A percentile compares a stretch with the other conserved stretches of the same genome.
Evolutionary conservation across 2,888 invertebrate species (phyloP).

Genomic region (Aquatica leii): DNA sequence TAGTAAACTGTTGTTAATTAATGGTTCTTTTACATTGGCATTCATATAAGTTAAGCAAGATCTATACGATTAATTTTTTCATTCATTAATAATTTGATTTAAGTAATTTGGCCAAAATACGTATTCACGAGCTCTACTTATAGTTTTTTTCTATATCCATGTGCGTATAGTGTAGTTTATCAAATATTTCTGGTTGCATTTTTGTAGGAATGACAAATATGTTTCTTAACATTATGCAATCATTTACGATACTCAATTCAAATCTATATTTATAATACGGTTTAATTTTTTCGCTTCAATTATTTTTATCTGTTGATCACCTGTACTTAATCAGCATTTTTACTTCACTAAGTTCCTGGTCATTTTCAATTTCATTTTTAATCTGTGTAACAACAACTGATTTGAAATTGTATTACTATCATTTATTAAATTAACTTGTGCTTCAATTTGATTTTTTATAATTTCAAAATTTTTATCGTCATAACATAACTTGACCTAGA

Average conservation of each 20-base stretch:
- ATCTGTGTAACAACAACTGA: background rate
- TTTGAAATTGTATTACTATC: background rate
- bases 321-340: background rate
- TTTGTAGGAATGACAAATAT: background rate
- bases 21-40: background rate
- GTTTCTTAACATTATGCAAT: background rate
- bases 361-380: background rate
- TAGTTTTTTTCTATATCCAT: background rate
- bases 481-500: background rate
- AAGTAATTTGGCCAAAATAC: background rate
- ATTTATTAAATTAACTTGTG: background rate
- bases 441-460: background rate
- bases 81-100: background rate
- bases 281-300: background rate
- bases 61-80: background rate
- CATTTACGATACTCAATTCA: background rate
- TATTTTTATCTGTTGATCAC: background rate
- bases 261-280: background rate
- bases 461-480: background rate
- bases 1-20: background rate
- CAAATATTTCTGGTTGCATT: background rate
- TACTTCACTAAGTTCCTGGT: background rate
- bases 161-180: background rate
- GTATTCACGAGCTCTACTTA: background rate
- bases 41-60: background rate